Conservation (phyloP, 2,797 vertebrate genomes). For the Pseudochirops corinnae region DNA sequence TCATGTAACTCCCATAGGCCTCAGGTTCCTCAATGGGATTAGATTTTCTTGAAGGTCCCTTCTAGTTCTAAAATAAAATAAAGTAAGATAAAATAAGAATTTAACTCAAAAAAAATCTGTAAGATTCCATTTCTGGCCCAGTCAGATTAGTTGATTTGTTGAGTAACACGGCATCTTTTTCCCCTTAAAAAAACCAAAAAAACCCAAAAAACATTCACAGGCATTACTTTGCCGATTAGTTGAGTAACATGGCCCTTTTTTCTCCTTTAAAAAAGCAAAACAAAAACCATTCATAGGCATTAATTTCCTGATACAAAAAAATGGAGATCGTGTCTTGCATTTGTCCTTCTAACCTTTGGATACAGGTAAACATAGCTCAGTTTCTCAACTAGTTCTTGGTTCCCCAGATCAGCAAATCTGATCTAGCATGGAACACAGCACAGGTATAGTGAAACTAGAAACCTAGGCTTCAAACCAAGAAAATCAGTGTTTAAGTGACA, state of each 20-base stretch:
- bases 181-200: no score
- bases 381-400: background rate
- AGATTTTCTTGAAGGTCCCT: background rate
- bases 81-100: background rate
- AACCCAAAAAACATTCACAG: no score
- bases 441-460: background rate
- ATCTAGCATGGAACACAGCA: background rate
- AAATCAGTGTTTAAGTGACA: background rate
- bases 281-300: no score
- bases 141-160: background rate
- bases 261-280: no score
- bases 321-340: background rate
- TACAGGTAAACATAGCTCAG: background rate
- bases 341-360: background rate
- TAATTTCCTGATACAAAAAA: background rate
- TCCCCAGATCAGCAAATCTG: background rate
- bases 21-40: background rate
- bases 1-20: background rate
- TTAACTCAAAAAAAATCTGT: background rate
- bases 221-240: no score
- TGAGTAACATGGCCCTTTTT: no score
- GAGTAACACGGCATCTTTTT: no score
- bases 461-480: background rate
- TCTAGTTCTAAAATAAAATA: background rate
- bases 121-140: background rate